Conservation (phyloP, 2,113 vertebrate species). For the Centrocercus urophasianus region DNA sequence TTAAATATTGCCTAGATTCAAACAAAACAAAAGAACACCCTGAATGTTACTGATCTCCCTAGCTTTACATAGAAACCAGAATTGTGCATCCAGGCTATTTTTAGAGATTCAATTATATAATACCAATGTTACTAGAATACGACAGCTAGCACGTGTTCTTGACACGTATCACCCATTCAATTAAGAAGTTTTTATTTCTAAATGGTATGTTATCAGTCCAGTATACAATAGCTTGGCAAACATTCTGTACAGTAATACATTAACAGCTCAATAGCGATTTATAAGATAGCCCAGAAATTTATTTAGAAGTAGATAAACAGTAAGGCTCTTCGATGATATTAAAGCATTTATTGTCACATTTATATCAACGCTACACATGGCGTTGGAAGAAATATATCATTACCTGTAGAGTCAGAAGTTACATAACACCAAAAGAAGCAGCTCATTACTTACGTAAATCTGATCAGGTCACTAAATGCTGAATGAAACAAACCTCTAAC, state of each 20-base stretch:
- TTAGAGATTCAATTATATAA: background rate
- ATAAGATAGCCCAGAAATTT: background rate
- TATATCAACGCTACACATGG: background rate
- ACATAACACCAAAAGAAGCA: background rate
- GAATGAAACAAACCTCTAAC: background rate
- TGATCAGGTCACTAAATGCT: background rate
- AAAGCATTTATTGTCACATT: background rate
- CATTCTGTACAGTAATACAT: background rate
- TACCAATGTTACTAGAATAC: background rate
- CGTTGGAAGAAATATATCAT: background rate
- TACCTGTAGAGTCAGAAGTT: background rate
- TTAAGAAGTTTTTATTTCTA: background rate
- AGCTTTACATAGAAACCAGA: background rate
- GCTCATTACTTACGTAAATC: fast-evolving
- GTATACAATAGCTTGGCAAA: background rate
- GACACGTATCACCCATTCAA: background rate
- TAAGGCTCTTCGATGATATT: background rate
- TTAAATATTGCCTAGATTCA: fast-evolving
- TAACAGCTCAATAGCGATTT: background rate
- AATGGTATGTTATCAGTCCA: background rate
- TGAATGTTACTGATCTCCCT: background rate
- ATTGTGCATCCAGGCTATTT: background rate
- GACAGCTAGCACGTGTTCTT: background rate
- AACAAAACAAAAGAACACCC: background rate
- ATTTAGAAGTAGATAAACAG: background rate